A percentile compares a stretch with the other conserved stretches of the same genome.
These are phyloP conservation scores for Delia radicum DNA, from an alignment of 1,140 invertebrate species.

Conservation along the genomic window DNA sequence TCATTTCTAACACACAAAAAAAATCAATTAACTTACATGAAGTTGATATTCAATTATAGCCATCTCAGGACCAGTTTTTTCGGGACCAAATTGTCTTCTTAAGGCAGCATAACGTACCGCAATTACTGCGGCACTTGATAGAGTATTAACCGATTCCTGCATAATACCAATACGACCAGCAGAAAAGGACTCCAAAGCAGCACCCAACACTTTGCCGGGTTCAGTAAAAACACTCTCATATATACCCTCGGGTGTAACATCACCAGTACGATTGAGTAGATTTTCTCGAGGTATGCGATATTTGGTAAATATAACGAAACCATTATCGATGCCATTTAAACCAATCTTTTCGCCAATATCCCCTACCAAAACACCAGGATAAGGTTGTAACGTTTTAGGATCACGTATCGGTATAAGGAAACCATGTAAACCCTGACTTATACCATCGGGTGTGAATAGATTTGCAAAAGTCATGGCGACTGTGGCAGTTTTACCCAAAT, in stretches of 20 bases:
- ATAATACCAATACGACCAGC: conserved; percentile 75
- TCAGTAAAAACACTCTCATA: conserved; percentile 79
- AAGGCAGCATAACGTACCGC: conserved; percentile 88
- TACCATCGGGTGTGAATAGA: conserved; percentile 70
- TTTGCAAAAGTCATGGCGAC: conserved; percentile 89
- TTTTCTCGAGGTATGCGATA: conserved; percentile 79
- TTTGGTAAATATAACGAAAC: conserved; percentile 84
- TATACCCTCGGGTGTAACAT: conserved; percentile 80
- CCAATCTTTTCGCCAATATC: conserved; percentile 90
- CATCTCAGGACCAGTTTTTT: conserved; percentile 67
- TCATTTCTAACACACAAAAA: conserved; percentile 13
- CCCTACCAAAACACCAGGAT: conserved; percentile 70
- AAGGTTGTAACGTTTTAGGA: conserved; percentile 70
- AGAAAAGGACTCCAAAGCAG: conserved; percentile 83
- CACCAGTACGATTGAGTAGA: conserved; percentile 83
- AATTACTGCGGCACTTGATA: conserved; percentile 76
- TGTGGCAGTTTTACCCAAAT: conserved; percentile 86
- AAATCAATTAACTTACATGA: conserved; percentile 62
- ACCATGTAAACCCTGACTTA: conserved; percentile 83
- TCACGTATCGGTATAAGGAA: conserved; percentile 83
- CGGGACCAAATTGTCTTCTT: conserved; percentile 84
- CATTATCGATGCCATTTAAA: conserved; percentile 89
- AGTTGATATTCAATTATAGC: conserved; percentile 90
- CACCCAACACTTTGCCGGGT: conserved; percentile 74
- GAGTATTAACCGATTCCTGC: conserved; percentile 70